Evolutionary conservation across 2,113 vertebrate species (phyloP).

Genomic region (Corvus moneduloides): DNA sequence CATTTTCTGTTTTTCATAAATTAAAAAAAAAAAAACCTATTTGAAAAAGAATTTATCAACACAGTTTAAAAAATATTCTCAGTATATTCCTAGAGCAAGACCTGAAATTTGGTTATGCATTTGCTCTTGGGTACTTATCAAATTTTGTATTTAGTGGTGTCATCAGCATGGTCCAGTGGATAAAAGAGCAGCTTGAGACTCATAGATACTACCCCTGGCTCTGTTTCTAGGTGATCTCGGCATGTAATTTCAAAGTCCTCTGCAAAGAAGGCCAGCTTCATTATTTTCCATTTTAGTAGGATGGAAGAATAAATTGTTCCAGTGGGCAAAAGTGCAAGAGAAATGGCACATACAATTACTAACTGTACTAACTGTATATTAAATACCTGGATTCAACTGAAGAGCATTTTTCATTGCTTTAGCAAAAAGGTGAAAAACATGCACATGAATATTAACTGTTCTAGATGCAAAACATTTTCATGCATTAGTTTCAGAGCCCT

Average conservation of each 20-base stretch:
- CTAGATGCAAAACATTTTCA: neutral
- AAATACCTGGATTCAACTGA: neutral
- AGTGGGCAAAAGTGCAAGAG: neutral
- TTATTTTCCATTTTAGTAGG: neutral
- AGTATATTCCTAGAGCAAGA: neutral
- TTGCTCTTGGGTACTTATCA: neutral
- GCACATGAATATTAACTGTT: neutral
- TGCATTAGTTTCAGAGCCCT: neutral
- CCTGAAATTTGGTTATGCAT: neutral
- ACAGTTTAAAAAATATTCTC: neutral
- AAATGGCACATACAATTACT: neutral
- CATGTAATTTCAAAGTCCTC: neutral
- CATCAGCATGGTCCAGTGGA: neutral
- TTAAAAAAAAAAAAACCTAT: neutral
- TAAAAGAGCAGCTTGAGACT: neutral
- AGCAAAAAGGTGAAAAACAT: neutral
- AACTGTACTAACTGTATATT: neutral
- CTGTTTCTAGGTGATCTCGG: neutral
- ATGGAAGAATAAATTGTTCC: neutral
- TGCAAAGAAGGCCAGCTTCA: slow-evolving; percentile 1
- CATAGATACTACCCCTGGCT: neutral
- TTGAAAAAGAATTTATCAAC: neutral
- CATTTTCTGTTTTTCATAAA: neutral
- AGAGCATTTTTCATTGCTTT: neutral
- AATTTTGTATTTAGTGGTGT: neutral